These are phyloP conservation scores for Erithacus rubecula DNA, from an alignment of 2,797 vertebrate genomes.

Conservation along the genomic window DNA sequence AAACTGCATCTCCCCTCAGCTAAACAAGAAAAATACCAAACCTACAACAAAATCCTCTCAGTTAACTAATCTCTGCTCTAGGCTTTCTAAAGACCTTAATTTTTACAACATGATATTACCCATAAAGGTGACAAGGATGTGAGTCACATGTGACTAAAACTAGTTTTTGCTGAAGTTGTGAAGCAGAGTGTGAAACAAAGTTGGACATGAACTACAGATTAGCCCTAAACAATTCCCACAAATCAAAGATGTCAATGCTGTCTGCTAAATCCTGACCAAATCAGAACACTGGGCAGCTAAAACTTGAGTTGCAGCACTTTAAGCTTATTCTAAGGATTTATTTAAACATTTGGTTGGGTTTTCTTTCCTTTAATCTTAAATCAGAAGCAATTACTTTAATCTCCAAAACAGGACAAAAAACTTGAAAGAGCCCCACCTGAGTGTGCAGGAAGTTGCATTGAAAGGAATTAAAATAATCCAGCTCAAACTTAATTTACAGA, in stretches of 20 bases:
- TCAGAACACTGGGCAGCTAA: not conserved
- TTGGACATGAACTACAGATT: not conserved
- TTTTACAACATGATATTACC: not conserved
- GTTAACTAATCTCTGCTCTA: not conserved
- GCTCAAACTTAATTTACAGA: not conserved
- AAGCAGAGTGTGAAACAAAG: not conserved
- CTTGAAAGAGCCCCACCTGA: not conserved
- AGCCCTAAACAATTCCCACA: not conserved
- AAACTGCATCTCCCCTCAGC: not conserved
- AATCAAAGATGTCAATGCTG: not conserved
- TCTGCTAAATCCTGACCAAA: not conserved
- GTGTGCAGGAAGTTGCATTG: not conserved
- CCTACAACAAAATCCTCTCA: not conserved
- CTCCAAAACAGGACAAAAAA: not conserved
- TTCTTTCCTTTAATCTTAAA: not conserved
- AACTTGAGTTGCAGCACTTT: not conserved
- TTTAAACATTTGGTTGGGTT: fast-evolving
- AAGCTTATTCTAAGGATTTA: not conserved
- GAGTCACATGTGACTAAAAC: not conserved
- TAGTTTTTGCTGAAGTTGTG: not conserved
- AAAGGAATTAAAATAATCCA: not conserved
- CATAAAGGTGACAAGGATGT: not conserved
- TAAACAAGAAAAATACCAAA: not conserved
- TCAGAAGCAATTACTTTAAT: not conserved
- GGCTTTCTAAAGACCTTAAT: not conserved